Evolutionary conservation across 2,888 invertebrate species (phyloP).

Genomic region (Eristalis pertinax): DNA sequence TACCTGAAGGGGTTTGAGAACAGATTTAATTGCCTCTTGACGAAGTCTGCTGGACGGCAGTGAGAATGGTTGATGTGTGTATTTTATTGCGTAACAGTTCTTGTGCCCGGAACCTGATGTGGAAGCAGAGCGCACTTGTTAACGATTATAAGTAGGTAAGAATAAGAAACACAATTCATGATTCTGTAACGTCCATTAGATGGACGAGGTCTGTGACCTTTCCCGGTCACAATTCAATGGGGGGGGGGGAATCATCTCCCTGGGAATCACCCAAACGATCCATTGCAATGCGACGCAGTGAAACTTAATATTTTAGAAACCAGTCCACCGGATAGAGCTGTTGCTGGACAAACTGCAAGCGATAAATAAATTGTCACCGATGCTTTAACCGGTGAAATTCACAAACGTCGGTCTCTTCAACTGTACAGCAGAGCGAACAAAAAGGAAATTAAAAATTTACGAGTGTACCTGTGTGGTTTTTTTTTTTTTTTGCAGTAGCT

Average conservation of each 20-base stretch:
- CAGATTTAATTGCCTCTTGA: not conserved
- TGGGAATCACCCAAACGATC: not conserved
- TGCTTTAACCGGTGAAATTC: not conserved
- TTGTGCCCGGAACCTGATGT: not conserved
- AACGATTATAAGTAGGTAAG: not conserved
- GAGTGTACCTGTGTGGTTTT: not conserved
- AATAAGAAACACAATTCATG: not conserved
- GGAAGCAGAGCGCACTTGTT: not conserved
- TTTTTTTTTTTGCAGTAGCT: not conserved
- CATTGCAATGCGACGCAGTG: not conserved
- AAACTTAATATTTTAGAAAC: not conserved
- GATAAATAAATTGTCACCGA: not conserved
- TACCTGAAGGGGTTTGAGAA: not conserved
- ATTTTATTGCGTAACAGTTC: conserved; percentile 1
- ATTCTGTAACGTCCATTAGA: too few relatives aligned
- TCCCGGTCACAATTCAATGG: not conserved
- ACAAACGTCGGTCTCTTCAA: too few relatives aligned
- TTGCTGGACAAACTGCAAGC: not conserved
- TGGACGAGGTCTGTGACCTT: not conserved
- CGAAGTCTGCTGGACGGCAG: not conserved
- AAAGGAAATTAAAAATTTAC: not conserved
- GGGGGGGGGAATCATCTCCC: too few relatives aligned
- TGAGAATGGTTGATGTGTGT: not conserved
- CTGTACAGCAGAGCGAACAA: not conserved
- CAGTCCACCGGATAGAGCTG: not conserved